Conservation (phyloP, 2,797 vertebrate species). For the Sciurus vulgaris region DNA sequence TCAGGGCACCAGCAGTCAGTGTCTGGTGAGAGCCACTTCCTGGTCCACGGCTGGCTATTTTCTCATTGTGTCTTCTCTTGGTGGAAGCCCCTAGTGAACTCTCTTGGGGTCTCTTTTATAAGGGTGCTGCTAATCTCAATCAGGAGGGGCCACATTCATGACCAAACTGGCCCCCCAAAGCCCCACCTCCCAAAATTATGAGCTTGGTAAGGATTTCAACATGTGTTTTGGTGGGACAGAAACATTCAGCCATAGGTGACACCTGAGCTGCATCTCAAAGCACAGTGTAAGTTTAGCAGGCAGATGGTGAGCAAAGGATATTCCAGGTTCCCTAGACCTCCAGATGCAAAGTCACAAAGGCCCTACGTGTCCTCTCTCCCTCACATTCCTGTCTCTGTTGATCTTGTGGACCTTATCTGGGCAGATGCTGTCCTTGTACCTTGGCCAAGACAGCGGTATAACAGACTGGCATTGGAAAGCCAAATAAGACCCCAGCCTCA, state of each 20-base stretch:
- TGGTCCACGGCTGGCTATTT: background rate
- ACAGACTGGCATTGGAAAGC: background rate
- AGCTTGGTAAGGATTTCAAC: background rate
- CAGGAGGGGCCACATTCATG: background rate
- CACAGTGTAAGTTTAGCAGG: background rate
- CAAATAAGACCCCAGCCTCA: background rate
- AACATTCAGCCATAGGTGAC: background rate
- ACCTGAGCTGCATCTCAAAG: background rate
- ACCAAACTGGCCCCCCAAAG: background rate
- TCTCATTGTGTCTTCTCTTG: background rate
- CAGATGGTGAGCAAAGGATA: background rate
- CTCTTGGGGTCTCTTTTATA: background rate
- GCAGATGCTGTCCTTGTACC: background rate
- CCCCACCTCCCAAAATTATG: background rate
- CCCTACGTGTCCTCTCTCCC: fast-evolving
- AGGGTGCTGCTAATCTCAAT: background rate
- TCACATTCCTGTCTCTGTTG: background rate
- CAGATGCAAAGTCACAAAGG: background rate
- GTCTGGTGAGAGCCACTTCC: background rate
- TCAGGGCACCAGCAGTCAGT: background rate
- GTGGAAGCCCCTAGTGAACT: background rate
- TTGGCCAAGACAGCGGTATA: background rate
- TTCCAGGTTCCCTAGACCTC: background rate
- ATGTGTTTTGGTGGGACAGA: background rate
- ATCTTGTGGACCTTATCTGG: background rate